Conservation (phyloP, 2,888 invertebrate species). For the Aspidiotus rigidus region DNA sequence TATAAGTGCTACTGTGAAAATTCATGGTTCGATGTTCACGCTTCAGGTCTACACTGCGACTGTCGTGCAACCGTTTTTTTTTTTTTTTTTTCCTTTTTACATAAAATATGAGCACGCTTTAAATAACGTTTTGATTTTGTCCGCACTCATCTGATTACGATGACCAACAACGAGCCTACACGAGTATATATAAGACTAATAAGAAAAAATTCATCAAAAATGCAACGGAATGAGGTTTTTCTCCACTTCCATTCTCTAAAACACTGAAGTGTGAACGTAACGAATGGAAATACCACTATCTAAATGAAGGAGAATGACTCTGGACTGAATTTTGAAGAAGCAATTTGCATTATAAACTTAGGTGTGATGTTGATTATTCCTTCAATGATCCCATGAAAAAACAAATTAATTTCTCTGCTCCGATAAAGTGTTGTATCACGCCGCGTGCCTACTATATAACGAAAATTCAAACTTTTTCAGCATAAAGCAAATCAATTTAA, state of each 20-base stretch:
- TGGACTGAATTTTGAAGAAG: neutral
- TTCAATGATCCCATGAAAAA: neutral
- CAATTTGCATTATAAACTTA: neutral
- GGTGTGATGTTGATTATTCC: neutral
- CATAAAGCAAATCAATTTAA: too few relatives aligned
- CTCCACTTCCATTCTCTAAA: neutral
- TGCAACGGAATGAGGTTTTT: neutral
- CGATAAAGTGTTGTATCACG: neutral
- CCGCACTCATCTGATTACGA: too few relatives aligned
- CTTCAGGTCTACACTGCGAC: too few relatives aligned
- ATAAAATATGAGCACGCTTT: too few relatives aligned
- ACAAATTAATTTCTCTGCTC: slow-evolving; percentile 2
- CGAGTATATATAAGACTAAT: neutral
- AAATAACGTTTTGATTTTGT: too few relatives aligned
- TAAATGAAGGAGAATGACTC: slow-evolving; percentile 4
- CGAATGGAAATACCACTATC: slow-evolving; percentile 2
- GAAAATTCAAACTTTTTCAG: too few relatives aligned
- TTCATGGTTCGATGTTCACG: too few relatives aligned
- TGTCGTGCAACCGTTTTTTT: too few relatives aligned
- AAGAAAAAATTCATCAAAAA: neutral
- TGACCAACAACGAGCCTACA: too few relatives aligned
- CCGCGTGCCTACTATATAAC: neutral
- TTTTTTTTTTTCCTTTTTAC: too few relatives aligned
- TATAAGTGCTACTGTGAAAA: too few relatives aligned
- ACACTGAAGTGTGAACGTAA: neutral